Evolutionary conservation across 1,140 invertebrate genomes (phyloP).

Genomic region (Anoplophora glabripennis): DNA sequence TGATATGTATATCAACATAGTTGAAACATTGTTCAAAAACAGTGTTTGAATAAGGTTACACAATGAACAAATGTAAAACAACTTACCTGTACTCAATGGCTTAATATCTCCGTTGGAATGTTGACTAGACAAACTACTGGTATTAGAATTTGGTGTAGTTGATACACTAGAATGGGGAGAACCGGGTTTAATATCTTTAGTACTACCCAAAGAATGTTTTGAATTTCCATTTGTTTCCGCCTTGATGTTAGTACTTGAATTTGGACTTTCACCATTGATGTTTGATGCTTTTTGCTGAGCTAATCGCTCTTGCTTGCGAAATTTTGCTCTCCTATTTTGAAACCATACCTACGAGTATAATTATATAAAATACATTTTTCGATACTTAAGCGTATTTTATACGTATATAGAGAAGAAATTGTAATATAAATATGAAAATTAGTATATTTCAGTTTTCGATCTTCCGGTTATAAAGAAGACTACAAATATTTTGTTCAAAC

Average conservation of each 20-base stretch:
- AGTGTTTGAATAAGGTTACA: too few species aligned
- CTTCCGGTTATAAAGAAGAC: too few species aligned
- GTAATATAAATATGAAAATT: background rate
- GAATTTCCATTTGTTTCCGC: constrained; percentile 38
- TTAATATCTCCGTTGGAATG: constrained; percentile 51
- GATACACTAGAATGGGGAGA: constrained; percentile 49
- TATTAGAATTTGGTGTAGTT: constrained; percentile 51
- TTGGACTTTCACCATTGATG: constrained; percentile 33
- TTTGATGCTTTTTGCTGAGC: constrained; percentile 70
- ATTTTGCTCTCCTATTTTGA: constrained; percentile 88
- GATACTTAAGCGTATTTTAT: too few species aligned
- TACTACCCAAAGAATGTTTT: constrained; percentile 29
- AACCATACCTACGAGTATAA: constrained; percentile 92
- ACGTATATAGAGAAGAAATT: too few species aligned
- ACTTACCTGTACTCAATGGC: constrained; percentile 45
- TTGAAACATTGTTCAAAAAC: too few species aligned
- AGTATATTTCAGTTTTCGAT: background rate
- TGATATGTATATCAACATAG: too few species aligned
- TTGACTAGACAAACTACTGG: constrained; percentile 47
- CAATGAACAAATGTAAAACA: too few species aligned
- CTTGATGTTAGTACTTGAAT: constrained; percentile 39
- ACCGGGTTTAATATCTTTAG: constrained; percentile 49
- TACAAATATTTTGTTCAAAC: too few species aligned
- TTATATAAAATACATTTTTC: constrained; percentile 33
- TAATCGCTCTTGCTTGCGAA: constrained; percentile 85